These are phyloP conservation scores for Hemistola chrysoprasaria DNA, from an alignment of 2,888 invertebrate genomes.

Conservation along the genomic window DNA sequence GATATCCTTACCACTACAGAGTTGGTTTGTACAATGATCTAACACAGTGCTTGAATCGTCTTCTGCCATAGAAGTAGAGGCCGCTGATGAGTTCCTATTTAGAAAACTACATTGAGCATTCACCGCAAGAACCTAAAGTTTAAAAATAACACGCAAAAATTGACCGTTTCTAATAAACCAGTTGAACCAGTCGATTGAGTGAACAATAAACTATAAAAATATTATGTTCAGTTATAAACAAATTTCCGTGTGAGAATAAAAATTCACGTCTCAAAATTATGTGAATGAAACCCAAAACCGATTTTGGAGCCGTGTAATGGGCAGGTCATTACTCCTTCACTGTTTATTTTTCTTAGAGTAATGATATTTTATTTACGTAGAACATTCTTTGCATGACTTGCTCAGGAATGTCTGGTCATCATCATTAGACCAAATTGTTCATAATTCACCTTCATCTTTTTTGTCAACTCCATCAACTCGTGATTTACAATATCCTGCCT, in stretches of 20 bases:
- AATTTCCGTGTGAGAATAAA: slow-evolving; percentile 23
- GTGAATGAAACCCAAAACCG: slow-evolving; percentile 41
- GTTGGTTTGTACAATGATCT: too few species aligned
- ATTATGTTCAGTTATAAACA: slow-evolving; percentile 17
- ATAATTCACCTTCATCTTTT: slow-evolving; percentile 1
- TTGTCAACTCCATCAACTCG: neutral
- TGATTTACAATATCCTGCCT: slow-evolving; percentile 3
- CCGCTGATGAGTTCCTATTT: too few species aligned
- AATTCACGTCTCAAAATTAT: slow-evolving; percentile 25
- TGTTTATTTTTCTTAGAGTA: slow-evolving; percentile 48
- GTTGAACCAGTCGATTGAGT: slow-evolving; percentile 38
- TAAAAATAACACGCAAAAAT: slow-evolving; percentile 13
- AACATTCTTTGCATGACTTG: slow-evolving; percentile 62
- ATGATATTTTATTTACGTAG: slow-evolving; percentile 61
- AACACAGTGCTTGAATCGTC: too few species aligned
- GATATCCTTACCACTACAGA: too few species aligned
- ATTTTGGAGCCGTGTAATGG: slow-evolving; percentile 21
- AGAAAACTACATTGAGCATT: too few species aligned
- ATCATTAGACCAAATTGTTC: slow-evolving; percentile 52
- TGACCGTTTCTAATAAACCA: slow-evolving; percentile 25
- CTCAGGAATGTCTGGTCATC: slow-evolving; percentile 56
- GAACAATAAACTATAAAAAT: slow-evolving; percentile 31
- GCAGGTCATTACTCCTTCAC: slow-evolving; percentile 28
- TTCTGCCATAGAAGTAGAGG: too few species aligned
- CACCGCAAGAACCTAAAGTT: neutral